Base-by-base conservation (phyloP, 2,797 vertebrate species). In the Acanthurus lineatus region DNA sequence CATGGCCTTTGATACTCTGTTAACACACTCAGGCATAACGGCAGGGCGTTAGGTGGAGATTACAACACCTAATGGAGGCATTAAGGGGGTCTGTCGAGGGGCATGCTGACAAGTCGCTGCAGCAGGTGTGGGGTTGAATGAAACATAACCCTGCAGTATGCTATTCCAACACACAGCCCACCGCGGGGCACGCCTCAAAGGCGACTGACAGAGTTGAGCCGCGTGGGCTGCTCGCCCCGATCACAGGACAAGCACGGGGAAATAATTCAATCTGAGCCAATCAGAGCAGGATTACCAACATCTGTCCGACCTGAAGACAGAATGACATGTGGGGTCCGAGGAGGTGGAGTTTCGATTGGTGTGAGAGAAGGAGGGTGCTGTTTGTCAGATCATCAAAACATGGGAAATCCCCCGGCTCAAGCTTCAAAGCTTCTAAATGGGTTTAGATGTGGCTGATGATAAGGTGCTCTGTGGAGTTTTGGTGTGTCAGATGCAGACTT, bases 71-170 rank as follows among this genome's bases (percentile, higher is more conserved):
- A 92, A 94, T 91, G 90, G 91, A 91, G 88, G 91, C 78, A 91
- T 94, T 92, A 91, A 84, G 81, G 76, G 82, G 85, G 90, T 80
- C 90, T 82, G 84, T 80, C 64, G 83, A 83, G 89, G 73, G 89
- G 79, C 86, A 86, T 52, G 51, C 75, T 86, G 89, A 93, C 89
- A 93, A 81, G 81, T 92, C 79, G 54, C 81, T 86, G 81, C 89
- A 91, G 91, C 94, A 95, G 95, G 94, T 95, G 95, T 91, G 89
- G 77, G 76, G 84, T 22, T 90, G 93, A 92, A 95, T 93, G 93
- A 94, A 95, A 96, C 91, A 73, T 75, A 86, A 95, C 83, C 82
- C 89, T n/a, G 72, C 22, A 19, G 42, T 86, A 70, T 65, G 25
- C 82, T 85, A 83, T 83, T 86, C 74, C 82, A 51, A 45, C 89